A percentile compares a stretch with the other conserved stretches of the same genome.
Evolutionary conservation across 1,140 invertebrate genomes (phyloP).

Genomic region (Eueides isabella): DNA sequence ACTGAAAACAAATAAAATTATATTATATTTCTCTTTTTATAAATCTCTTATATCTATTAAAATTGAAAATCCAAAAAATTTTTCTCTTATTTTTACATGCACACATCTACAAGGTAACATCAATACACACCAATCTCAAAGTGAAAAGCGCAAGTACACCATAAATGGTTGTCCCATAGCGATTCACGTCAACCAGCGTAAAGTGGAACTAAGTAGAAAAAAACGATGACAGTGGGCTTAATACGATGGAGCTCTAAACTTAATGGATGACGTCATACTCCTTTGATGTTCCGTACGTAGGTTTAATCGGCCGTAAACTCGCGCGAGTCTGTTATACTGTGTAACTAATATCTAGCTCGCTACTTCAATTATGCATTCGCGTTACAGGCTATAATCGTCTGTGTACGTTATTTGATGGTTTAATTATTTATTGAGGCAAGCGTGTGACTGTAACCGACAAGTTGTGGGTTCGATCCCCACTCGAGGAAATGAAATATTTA

Average conservation of each 20-base stretch:
- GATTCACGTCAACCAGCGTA: neutral
- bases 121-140: neutral
- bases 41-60: no score
- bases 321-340: constrained; percentile 9
- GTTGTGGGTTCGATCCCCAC: no score
- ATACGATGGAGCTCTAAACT: constrained; percentile 12
- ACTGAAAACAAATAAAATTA: no score
- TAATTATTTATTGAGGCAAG: neutral
- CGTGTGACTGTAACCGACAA: no score
- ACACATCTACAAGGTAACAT: neutral
- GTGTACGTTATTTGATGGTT: neutral
- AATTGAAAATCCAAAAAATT: no score
- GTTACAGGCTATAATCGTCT: constrained; percentile 23
- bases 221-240: neutral
- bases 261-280: constrained; percentile 27
- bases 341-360: neutral
- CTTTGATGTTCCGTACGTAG: constrained; percentile 22
- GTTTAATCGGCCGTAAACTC: constrained; percentile 27
- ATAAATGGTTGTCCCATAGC: neutral
- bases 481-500: no score
- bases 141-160: neutral
- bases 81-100: neutral
- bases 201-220: neutral
- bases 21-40: no score
- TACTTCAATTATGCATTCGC: constrained; percentile 33